Base-by-base conservation (phyloP, 37 sponge, comb jelly and placozoan genomes). In the Crambe crambe region DNA sequence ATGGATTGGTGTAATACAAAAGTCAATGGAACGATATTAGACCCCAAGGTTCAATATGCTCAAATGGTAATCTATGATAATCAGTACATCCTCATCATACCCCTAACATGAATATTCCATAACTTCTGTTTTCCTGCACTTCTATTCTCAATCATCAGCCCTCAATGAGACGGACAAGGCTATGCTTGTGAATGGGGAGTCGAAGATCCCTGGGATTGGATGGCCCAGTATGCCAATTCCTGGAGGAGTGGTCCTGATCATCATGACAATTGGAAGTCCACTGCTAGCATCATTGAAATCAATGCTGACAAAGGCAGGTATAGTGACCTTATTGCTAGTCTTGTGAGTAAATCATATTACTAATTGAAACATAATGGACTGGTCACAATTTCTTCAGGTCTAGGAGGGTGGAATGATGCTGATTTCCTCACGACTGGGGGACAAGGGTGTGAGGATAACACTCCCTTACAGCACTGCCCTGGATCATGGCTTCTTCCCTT, bases 401-500 rank as follows among this genome's bases (percentile, higher is more conserved):
- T 91, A 26, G 94, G 94, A 4, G 91, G 87, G 15, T 96, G 97
- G 97, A 93, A 96, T 78, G 97, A 96, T 79, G 85, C 80, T 56
- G 97, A 96, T 78, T 90, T 93, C 80, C 42, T 96, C n/a, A 86
- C 88, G 82, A 95, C 93, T 58, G 96, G 96, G 37, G 96, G 94
- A 15, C 83, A 93, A 89, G 93, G 93, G 6, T 92, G 93, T 74
- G 39, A 26, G 29, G 34, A 65, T 25, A 41, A 68, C 15, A 61
- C 29, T 2, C 75, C 74, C 0, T 21, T 44, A 39, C 56, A 69
- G 63, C 84, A 73, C 63, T 93, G 94, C 67, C 94, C 94, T 63
- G 94, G 94, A n/a, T 93, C 9, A 64, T 77, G 76, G 83, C 80
- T 6, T 80, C 94, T 9, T 69, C 90, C 2, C 79, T 93, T 1